Percentiles rank a stretch among this genome's conserved stretches.
Evolutionary conservation across 2,888 invertebrate genomes (phyloP).

Genomic region (Digitonthophagus gazella): DNA sequence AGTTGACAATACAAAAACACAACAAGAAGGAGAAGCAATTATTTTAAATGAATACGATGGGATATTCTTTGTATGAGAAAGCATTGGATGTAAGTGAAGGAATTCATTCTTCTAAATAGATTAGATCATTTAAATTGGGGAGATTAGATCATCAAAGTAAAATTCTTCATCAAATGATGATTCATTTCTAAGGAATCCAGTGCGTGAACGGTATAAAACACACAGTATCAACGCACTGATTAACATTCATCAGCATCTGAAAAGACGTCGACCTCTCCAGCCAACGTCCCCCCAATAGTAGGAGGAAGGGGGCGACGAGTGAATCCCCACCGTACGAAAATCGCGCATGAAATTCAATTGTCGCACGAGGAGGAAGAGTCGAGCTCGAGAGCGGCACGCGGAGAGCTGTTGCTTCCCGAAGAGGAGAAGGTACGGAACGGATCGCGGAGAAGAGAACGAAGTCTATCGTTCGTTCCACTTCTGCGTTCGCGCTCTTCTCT

Average conservation of each 20-base stretch:
- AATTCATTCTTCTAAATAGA: too few relatives aligned
- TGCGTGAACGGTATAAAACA: background rate
- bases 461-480: slow-evolving; percentile 1
- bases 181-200: background rate
- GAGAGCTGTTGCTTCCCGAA: background rate
- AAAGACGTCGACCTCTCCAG: background rate
- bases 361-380: background rate
- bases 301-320: too few relatives aligned
- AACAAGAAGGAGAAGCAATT: too few relatives aligned
- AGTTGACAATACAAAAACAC: too few relatives aligned
- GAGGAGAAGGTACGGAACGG: background rate
- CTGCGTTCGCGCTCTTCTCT: slow-evolving; percentile 16
- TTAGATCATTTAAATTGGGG: too few relatives aligned
- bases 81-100: too few relatives aligned
- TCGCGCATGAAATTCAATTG: background rate
- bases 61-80: too few relatives aligned
- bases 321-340: background rate
- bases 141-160: too few relatives aligned
- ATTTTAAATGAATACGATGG: too few relatives aligned
- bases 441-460: background rate
- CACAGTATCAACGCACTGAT: background rate
- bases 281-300: background rate
- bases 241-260: background rate
- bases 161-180: background rate
- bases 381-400: background rate